Conservation (phyloP, 2,888 invertebrate genomes). For the Psylliodes chrysocephalus region DNA sequence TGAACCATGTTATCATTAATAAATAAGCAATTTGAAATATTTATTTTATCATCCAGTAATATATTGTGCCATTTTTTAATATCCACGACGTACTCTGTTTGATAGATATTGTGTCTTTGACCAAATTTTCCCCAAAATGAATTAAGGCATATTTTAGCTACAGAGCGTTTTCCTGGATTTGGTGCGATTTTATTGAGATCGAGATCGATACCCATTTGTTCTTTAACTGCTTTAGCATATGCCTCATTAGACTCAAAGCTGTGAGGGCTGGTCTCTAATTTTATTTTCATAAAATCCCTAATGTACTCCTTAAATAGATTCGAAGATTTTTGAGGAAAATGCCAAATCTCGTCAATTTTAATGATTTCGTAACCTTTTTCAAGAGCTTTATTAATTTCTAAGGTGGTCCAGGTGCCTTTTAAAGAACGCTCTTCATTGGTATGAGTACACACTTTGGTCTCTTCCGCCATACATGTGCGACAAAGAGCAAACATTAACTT, state of each 20-base stretch:
- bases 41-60: too few species aligned
- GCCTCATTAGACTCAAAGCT: constrained; percentile 36
- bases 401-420: constrained; percentile 31
- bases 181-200: constrained; percentile 36
- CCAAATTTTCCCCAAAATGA: constrained; percentile 48
- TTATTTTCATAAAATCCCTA: too few species aligned
- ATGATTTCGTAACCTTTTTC: constrained; percentile 43
- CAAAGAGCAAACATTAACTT: constrained; percentile 38
- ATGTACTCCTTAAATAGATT: constrained; percentile 37
- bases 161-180: constrained; percentile 44
- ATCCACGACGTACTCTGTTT: constrained; percentile 25
- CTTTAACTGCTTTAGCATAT: constrained; percentile 28
- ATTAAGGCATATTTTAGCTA: constrained; percentile 48
- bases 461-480: constrained; percentile 33
- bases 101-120: constrained; percentile 29
- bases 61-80: constrained; percentile 34
- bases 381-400: constrained; percentile 35
- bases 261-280: constrained; percentile 29
- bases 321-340: constrained; percentile 8
- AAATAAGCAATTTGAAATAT: constrained; percentile 25
- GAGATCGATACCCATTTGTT: too few species aligned
- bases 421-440: constrained; percentile 24
- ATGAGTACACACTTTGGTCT: constrained; percentile 28
- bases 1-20: constrained; percentile 37
- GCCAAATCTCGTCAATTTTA: constrained; percentile 43